Evolutionary conservation across 2,888 invertebrate genomes (phyloP), one percentile per base, ranked within the genome.

Genomic region (Phragmatobia fuliginosa): DNA sequence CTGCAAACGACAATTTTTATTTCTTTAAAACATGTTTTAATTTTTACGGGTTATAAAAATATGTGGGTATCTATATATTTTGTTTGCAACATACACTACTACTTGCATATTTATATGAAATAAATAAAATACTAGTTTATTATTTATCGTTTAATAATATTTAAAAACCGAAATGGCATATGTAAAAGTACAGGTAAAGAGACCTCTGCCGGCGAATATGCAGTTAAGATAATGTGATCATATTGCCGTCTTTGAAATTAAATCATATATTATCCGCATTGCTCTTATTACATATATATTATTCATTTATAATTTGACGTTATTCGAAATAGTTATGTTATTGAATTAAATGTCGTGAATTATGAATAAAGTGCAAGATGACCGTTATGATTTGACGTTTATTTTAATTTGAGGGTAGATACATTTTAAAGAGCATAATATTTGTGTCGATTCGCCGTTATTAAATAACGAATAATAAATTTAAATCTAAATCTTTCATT

Each of bases 1-100:
- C 70, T 73, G 64, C 70, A 63, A 52, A 63, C 67, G 69, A 70
- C 31, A 41, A 62, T n/a, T n/a, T n/a, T n/a, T n/a, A 31, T 21
- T 41, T 62, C 41, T 38, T 8, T 62, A 31, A 4, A 10, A 18
- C 21, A 18, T 21, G 21, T 25, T n/a, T 28, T 28, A 38, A 41
- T 41, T 36, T 31, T 31, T 31, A 38, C 28, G 3, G 62, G 28
- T 59, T 67, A 62, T 38, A 21, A 31, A 70, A 61, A 62, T 49
- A 38, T 64, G 49, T 16, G 16, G 25, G 31, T 62, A 28, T 38
- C 6, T 41, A 33, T 41, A 28, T 8, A 25, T 3, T 25, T 36
- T 38, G 16, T 25, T 25, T 61, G 38, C 5, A 36, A 61, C 21
- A 31, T 18, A 45, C 6, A 14, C 11, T 31, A 21, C 32, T 14